Conservation (phyloP, 1,140 invertebrate genomes). For the Cepaea nemoralis region DNA sequence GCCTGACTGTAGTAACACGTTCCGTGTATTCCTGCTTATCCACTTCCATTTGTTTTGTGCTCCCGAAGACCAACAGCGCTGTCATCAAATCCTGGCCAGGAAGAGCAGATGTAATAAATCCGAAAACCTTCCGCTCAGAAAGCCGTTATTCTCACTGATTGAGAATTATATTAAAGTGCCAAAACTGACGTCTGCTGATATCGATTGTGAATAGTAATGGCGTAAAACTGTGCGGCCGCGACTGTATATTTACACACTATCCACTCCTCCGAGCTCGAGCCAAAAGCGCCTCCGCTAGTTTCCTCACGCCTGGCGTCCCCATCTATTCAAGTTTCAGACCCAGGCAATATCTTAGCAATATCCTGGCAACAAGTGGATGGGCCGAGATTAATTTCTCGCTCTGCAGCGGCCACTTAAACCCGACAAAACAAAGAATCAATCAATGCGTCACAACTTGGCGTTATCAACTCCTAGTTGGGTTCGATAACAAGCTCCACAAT, state of each 20-base stretch:
- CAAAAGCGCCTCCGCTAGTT: neutral
- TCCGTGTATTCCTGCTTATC: neutral
- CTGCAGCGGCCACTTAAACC: constrained; percentile 12
- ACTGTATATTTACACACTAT: constrained; percentile 34
- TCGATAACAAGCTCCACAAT: neutral
- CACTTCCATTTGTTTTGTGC: neutral
- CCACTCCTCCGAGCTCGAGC: constrained; percentile 7
- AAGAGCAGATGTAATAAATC: constrained; percentile 8
- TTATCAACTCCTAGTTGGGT: constrained; percentile 18
- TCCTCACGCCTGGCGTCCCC: constrained; percentile 7
- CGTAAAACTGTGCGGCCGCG: constrained; percentile 10
- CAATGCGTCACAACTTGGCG: constrained; percentile 11
- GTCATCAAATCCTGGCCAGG: neutral
- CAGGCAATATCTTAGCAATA: constrained; percentile 25
- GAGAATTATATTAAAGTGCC: constrained; percentile 36
- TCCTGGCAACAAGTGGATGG: constrained; percentile 31
- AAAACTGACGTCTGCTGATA: constrained; percentile 32
- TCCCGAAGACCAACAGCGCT: neutral
- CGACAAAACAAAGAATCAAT: constrained; percentile 32
- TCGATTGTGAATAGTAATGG: constrained; percentile 37
- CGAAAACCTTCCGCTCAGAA: constrained; percentile 1
- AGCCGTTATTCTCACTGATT: constrained; percentile 22
- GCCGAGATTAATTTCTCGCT: constrained; percentile 20
- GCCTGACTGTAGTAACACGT: too few species aligned
- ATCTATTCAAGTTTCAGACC: neutral